phyloP scores from a whole-genome alignment of 2,113 vertebrate genomes.

The Ophiodon elongatus region DNA sequence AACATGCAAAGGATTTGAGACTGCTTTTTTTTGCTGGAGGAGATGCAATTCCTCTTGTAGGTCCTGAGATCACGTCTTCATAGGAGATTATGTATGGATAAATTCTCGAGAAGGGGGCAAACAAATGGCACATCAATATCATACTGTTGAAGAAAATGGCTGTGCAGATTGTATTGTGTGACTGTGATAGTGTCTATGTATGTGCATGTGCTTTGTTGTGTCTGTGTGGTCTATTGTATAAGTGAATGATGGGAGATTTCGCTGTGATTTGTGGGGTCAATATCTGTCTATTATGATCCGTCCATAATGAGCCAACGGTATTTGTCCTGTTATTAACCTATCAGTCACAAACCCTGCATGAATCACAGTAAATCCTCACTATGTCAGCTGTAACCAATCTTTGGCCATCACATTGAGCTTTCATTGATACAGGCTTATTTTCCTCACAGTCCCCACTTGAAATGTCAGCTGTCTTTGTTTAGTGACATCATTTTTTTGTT shows the following conservation, averaged over 20 bases:
- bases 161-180: not conserved
- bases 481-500: not conserved
- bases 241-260: constrained; percentile 20
- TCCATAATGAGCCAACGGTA: constrained; percentile 29
- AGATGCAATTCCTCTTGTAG: not conserved
- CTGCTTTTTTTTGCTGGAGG: not conserved
- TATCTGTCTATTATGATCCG: constrained; percentile 12
- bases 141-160: constrained; percentile 11
- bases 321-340: constrained; percentile 44
- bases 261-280: constrained; percentile 42
- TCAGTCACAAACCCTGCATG: constrained; percentile 23
- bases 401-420: not conserved
- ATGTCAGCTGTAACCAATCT: constrained; percentile 24
- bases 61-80: constrained; percentile 12
- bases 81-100: not conserved
- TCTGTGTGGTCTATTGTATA: not conserved
- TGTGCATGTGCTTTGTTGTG: not conserved
- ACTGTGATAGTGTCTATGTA: not conserved
- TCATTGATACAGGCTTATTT: not conserved
- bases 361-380: constrained; percentile 28
- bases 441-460: not conserved
- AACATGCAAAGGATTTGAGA: not conserved
- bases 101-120: constrained; percentile 4
- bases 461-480: not conserved
- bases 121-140: constrained; percentile 49